Evolutionary conservation across 2,797 vertebrate species (phyloP).

Genomic region (Malacoctenus gilli): DNA sequence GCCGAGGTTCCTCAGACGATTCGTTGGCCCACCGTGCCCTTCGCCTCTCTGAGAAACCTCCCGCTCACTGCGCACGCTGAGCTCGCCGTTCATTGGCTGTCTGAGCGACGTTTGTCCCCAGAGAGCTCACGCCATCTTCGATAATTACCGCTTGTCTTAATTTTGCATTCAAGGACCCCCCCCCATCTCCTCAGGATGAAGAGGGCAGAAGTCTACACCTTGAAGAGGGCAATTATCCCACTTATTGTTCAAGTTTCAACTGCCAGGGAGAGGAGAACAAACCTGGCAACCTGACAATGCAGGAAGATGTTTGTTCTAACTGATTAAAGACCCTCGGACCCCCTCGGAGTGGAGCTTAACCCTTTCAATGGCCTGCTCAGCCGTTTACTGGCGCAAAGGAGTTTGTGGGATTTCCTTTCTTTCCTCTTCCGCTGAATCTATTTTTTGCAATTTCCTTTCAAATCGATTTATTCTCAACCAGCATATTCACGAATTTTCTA

Average conservation of each 20-base stretch:
- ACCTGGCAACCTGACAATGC: no score
- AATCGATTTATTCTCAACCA: no score
- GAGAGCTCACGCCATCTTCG: constrained; percentile 51
- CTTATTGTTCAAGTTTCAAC: constrained; percentile 42
- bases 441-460: no score
- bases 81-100: constrained; percentile 41
- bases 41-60: constrained; percentile 41
- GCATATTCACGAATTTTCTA: no score
- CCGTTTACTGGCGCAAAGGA: no score
- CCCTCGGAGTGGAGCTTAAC: background rate
- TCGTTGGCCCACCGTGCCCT: constrained; percentile 39
- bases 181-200: constrained; percentile 36
- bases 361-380: no score
- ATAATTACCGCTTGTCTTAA: constrained; percentile 66
- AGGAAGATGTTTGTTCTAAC: background rate
- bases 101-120: constrained; percentile 39
- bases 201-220: constrained; percentile 16
- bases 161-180: constrained; percentile 41
- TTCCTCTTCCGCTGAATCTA: no score
- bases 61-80: constrained; percentile 27
- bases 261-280: background rate
- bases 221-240: constrained; percentile 45
- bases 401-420: no score
- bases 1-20: no score
- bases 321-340: background rate